Base-by-base conservation (phyloP, 2,888 invertebrate species). In the Tigriopus californicus region DNA sequence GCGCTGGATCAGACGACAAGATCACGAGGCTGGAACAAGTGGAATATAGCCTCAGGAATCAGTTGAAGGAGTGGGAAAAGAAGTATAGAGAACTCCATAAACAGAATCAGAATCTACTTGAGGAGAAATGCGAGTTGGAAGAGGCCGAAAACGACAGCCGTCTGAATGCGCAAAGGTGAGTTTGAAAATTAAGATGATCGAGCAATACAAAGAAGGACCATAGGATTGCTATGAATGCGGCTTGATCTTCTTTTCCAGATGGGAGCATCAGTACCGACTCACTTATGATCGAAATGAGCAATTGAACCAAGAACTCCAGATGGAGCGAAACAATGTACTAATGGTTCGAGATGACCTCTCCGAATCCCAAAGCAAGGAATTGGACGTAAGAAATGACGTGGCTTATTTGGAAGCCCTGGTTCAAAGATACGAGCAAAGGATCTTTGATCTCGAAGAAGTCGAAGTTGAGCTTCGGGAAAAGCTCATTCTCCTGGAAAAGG, bases 141-240 rank as follows among this genome's bases (percentile, higher is more conserved):
- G 64, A 64, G 56, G 64, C 63, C 11, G 64, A 64, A 40, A 64
- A 64, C 42, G 64, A 64, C 55, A 62, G 62, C 24, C 58, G 64
- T 22, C 61, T 64, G n/a, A 63, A 63, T 61, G 63, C 63, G n/a
- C 64, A 64, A 56, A 63, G 62, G 63, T 64, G n/a, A n/a, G 24
- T 59, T 57, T 42, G 20, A 13, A n/a, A 54, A 33, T 51, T 20
- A n/a, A n/a, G n/a, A n/a, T n/a, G n/a, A n/a, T n/a, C n/a, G n/a
- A n/a, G n/a, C 20, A 51, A 18, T 51, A 18, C 11, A 42, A 42
- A 12, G n/a, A 12, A 12, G 12, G 42, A 11, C n/a, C n/a, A n/a
- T 42, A 42, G n/a, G n/a, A 42, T 42, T 42, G n/a, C n/a, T 42
- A 12, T n/a, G 12, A 12, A 12, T 42, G n/a, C 42, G n/a, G 42